Base-by-base conservation (phyloP, 2,888 invertebrate genomes). In the Anoncus sp. region DNA sequence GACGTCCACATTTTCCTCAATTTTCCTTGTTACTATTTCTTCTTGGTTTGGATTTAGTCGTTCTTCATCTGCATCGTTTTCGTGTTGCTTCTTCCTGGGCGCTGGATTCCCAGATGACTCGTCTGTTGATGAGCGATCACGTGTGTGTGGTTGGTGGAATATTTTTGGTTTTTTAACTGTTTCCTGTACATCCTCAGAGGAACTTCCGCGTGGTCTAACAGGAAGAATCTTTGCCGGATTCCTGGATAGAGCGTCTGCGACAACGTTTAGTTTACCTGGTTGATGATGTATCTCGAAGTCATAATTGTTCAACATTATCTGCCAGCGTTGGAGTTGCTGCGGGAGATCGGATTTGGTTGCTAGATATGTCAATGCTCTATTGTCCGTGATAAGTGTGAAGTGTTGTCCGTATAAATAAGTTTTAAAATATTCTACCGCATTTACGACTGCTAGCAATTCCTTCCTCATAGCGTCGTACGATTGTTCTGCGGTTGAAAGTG, bases 401-500 rank as follows among this genome's bases (percentile, higher is more conserved):
- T 63, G 59, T 12, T 27, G 24, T 4, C 73, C 79, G 16, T 73
- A 73, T 9, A 73, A 12, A 73, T 79, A 79, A 12, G 63, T 67
- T 24, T 57, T 62, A 10, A 79, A 77, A 40, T 81, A 45, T 12
- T 73, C 38, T 3, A 79, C 67, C 0, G 66, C 31, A 22, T 63
- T 73, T 10, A 76, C 62, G 1, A 78, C 63, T 40, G 76, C 70
- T 12, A 81, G n/a, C 3, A 72, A 47, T 71, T 91, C 89, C 66
- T 88, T 90, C 75, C 90, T 89, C 27, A 89, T 88, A 1, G 85
- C 83, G 0, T 85, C 83, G 67, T 87, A 89, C 40, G 80, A 84
- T 38, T 47, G 60, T 83, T 89, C 85, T 0, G 85, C 76, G 62
- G 77, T 63, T n/a, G 74, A 82, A 70, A 84, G 72, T 1, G 85